Conservation (phyloP, 2,797 vertebrate species). For the Paratrypauchen microcephalus region DNA sequence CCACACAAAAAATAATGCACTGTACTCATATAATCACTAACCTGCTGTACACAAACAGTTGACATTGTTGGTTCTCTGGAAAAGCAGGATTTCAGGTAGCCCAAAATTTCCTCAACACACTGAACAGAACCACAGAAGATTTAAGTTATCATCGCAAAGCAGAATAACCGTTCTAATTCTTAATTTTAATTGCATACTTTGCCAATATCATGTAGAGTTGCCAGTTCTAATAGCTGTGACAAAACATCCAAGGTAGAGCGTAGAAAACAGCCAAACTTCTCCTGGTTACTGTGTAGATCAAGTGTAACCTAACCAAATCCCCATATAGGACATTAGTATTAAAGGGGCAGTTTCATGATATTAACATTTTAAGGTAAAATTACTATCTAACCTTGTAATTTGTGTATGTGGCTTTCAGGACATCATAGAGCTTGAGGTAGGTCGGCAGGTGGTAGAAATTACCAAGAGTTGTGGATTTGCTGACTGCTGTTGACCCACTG, state of each 20-base stretch:
- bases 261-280: constrained; percentile 94
- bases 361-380: not conserved
- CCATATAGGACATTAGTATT: not conserved
- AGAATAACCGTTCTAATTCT: not conserved
- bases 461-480: constrained; percentile 90
- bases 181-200: constrained; percentile 78
- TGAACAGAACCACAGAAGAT: constrained; percentile 42
- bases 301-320: constrained; percentile 84
- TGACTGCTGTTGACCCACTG: constrained; percentile 78
- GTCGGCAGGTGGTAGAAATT: constrained; percentile 95
- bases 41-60: constrained; percentile 97
- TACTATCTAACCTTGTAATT: constrained; percentile 89
- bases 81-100: constrained; percentile 95
- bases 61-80: constrained; percentile 93
- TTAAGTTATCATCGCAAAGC: not conserved
- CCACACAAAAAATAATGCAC: constrained; percentile 43
- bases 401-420: constrained; percentile 95
- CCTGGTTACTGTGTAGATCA: constrained; percentile 91
- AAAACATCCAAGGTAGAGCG: constrained; percentile 90
- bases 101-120: constrained; percentile 96
- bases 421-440: constrained; percentile 94
- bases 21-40: constrained; percentile 54
- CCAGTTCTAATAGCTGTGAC: constrained; percentile 92
- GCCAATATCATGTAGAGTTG: constrained; percentile 92
- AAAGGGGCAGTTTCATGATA: not conserved